Conservation (phyloP, 2,797 vertebrate genomes). For the Gila robusta region DNA sequence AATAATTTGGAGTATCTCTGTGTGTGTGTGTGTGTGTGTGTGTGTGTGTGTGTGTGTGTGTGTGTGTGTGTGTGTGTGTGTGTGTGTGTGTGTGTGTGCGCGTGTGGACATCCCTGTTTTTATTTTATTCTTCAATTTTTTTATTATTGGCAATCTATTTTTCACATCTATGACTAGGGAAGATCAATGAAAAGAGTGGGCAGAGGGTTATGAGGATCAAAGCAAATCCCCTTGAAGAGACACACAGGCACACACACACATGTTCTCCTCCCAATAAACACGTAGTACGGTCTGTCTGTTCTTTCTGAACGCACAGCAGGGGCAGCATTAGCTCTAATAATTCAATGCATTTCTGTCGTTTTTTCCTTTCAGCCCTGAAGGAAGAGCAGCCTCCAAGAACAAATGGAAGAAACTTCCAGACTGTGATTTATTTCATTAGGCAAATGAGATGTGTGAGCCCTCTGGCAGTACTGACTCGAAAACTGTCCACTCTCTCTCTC, state of each 20-base stretch:
- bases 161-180: slow-evolving; percentile 56
- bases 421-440: slow-evolving; percentile 82
- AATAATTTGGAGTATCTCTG: background rate
- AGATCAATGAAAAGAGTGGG: slow-evolving; percentile 64
- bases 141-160: slow-evolving; percentile 50
- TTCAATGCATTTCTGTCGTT: slow-evolving; percentile 64
- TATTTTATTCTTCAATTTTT: background rate
- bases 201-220: slow-evolving; percentile 63
- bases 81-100: background rate
- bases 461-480: slow-evolving; percentile 69
- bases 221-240: slow-evolving; percentile 61
- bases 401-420: slow-evolving; percentile 73
- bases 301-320: slow-evolving; percentile 73
- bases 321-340: slow-evolving; percentile 72
- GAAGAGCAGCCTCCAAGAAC: slow-evolving; percentile 62
- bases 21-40: background rate
- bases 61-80: background rate
- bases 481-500: no score
- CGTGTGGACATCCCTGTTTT: slow-evolving; percentile 23
- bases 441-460: slow-evolving; percentile 79
- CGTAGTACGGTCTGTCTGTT: slow-evolving; percentile 70
- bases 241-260: slow-evolving; percentile 31
- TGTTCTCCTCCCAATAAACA: slow-evolving; percentile 50
- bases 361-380: slow-evolving; percentile 67
- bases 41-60: background rate